Conservation (phyloP, 2,113 vertebrate genomes). For the Henicopernis longicauda region DNA sequence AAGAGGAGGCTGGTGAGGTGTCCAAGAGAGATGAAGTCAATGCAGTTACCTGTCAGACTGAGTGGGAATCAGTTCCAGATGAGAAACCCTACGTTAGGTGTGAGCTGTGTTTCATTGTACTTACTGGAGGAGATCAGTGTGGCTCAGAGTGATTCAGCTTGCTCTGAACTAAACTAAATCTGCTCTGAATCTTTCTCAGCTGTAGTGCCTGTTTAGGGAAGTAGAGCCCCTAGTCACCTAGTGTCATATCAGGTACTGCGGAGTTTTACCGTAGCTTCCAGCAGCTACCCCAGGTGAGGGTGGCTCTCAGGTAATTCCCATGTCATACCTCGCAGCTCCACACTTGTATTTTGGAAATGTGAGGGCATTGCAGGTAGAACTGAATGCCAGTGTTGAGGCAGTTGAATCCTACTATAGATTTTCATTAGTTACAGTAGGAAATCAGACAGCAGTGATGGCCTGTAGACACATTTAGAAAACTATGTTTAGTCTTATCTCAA, state of each 20-base stretch:
- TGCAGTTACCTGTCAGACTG: neutral
- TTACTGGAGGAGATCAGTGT: neutral
- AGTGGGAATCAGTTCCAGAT: neutral
- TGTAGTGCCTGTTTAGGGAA: neutral
- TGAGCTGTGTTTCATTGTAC: neutral
- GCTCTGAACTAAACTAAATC: neutral
- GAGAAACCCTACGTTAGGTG: too few relatives aligned
- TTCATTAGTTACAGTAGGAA: neutral
- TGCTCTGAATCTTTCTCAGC: neutral
- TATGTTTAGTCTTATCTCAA: neutral
- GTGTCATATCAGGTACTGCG: neutral
- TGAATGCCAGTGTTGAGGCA: neutral
- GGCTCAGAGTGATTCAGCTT: neutral
- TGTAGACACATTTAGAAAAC: neutral
- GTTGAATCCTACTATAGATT: neutral
- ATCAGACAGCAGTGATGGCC: neutral
- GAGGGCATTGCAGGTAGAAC: neutral
- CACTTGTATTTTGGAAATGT: accelerated
- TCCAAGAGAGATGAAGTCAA: neutral
- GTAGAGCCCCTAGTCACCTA: neutral
- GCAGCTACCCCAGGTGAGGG: neutral
- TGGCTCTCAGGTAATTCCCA: neutral
- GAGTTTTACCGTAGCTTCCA: neutral
- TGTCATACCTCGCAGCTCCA: neutral
- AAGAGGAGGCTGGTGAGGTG: neutral